Evolutionary conservation across 2,888 invertebrate species (phyloP), one percentile per base, ranked within the genome.

Genomic region (Hartigia nigra): DNA sequence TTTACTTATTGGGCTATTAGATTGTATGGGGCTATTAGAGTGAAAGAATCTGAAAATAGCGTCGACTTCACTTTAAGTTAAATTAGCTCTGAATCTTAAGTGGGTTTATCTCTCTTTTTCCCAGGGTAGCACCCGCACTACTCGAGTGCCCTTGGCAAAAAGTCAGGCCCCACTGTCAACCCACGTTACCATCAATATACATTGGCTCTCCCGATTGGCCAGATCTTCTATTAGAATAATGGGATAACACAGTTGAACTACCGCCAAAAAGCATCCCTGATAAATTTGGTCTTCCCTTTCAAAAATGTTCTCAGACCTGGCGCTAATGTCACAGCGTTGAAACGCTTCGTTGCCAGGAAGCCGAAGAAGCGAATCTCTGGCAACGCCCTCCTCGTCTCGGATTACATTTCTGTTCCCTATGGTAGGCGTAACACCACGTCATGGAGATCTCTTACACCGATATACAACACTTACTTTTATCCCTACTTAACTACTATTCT

Each of bases 361-460:
- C 55, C 55, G 55, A 55, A 55, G 55, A 79, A 78, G 78, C 79
- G 81, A 81, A 81, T 79, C 78, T 76, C 74, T 70, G 75, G 69
- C 72, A 69, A 79, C 78, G 81, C 81, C 80, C 80, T 80, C 80
- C 77, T 78, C 78, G 78, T 82, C 81, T 81, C 81, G 75, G 72
- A 81, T 82, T 80, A 80, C 81, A 2, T 23, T 76, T 76, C 69
- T 84, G 83, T 82, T 76, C 78, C 77, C 81, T 78, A 76, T 81
- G 76, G 85, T 86, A 86, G 88, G 88, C 87, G 88, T 88, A 82
- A 78, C 86, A 84, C 84, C 82, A 78, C 84, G 83, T 84, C 84
- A 82, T 74, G 81, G 80, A 81, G 85, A 87, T 88, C 86, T 81
- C 82, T 88, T 85, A 85, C 87, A 84, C 81, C 81, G 88, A 85